Conservation (phyloP, 1,140 invertebrate genomes). For the Hestina assimilis region DNA sequence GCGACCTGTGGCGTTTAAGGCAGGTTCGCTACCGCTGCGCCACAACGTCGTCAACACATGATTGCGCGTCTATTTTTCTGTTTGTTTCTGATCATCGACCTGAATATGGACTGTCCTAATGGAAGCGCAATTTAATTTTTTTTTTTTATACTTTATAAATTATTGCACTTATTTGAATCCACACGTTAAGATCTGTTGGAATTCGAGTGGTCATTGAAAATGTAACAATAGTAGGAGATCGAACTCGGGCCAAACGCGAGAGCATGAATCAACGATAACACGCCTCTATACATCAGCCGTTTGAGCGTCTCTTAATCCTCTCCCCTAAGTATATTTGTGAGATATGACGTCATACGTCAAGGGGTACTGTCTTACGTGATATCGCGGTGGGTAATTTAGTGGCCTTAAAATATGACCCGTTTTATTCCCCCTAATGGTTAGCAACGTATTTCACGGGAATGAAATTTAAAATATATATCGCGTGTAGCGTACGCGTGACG, state of each 20-base stretch:
- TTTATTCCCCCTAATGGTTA: constrained; percentile 21
- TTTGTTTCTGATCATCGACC: too few species aligned
- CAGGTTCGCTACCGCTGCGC: too few species aligned
- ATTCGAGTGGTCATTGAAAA: background rate
- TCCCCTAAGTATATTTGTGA: constrained; percentile 54
- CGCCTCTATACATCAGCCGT: constrained; percentile 47
- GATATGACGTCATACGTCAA: constrained; percentile 63
- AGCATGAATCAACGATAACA: constrained; percentile 51
- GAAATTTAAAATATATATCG: constrained; percentile 18
- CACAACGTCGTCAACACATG: too few species aligned
- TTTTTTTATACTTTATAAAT: background rate
- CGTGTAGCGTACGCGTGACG: background rate
- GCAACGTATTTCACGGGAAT: constrained; percentile 7
- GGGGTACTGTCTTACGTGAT: constrained; percentile 48
- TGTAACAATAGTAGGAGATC: constrained; percentile 9
- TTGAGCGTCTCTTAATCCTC: constrained; percentile 60
- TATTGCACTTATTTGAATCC: background rate
- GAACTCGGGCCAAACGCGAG: constrained; percentile 23
- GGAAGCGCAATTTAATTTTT: background rate
- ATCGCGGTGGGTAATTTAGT: constrained; percentile 43
- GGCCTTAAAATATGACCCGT: constrained; percentile 22
- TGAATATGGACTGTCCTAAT: too few species aligned
- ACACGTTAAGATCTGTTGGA: background rate
- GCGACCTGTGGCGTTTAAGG: too few species aligned
- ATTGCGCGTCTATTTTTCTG: too few species aligned